Percentiles rank a stretch among this genome's conserved stretches.
Conservation (phyloP, 2,113 vertebrate genomes). For the Trochalopteron elliotii region DNA sequence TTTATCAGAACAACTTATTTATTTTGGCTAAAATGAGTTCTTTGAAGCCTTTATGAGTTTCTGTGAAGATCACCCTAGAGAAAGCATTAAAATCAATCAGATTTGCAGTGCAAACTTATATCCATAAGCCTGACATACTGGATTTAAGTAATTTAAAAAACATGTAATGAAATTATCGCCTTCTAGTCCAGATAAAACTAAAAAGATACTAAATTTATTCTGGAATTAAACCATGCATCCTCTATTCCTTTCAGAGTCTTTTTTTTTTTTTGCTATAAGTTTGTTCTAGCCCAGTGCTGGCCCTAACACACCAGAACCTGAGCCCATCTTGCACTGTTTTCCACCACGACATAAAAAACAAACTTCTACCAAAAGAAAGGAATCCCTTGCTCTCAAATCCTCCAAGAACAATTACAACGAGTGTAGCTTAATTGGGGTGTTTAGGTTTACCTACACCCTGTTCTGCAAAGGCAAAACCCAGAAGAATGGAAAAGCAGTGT, state of each 20-base stretch:
- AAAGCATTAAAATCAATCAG: constrained; percentile 64
- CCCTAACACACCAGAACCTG: neutral
- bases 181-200: neutral
- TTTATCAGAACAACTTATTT: constrained; percentile 7
- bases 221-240: neutral
- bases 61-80: constrained; percentile 41
- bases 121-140: neutral
- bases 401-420: neutral
- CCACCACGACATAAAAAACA: neutral
- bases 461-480: neutral
- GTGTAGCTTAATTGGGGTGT: neutral
- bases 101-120: constrained; percentile 30
- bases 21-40: neutral
- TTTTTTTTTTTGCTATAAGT: neutral
- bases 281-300: neutral
- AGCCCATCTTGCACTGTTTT: neutral
- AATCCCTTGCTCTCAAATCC: neutral
- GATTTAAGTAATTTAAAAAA: neutral
- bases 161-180: neutral
- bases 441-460: neutral
- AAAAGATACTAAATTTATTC: neutral
- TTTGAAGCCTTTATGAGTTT: constrained; percentile 26
- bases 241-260: neutral
- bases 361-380: neutral
- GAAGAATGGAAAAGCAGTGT: neutral